A percentile compares a stretch with the other conserved stretches of the same genome.
Conservation (phyloP, 2,113 vertebrate genomes). For the Podocnemis expansa region DNA sequence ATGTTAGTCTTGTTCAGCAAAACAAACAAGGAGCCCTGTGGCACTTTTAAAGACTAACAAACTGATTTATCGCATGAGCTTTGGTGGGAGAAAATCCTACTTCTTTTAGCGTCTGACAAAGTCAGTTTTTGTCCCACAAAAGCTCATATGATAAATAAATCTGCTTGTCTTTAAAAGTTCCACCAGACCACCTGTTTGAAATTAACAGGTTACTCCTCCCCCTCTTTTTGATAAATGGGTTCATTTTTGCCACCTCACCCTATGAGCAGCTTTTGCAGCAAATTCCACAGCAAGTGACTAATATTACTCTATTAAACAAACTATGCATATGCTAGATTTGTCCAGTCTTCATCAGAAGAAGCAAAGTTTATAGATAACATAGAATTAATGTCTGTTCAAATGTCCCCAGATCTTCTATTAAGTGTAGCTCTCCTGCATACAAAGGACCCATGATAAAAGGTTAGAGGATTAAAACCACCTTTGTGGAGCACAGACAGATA, state of each 20-base stretch:
- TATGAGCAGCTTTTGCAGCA: neutral
- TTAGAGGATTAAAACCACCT: neutral
- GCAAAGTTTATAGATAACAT: neutral
- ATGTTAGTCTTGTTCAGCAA: too few relatives aligned
- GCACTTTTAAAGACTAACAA: too few relatives aligned
- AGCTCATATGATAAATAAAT: too few relatives aligned
- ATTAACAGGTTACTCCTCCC: neutral
- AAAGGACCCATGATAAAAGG: neutral
- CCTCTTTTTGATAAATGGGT: neutral
- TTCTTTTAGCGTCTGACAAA: too few relatives aligned
- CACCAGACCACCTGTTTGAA: too few relatives aligned
- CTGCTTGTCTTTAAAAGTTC: too few relatives aligned
- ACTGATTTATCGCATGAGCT: too few relatives aligned
- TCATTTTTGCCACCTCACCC: neutral
- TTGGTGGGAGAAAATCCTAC: too few relatives aligned
- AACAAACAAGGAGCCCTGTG: too few relatives aligned
- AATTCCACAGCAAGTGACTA: neutral
- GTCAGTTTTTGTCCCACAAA: too few relatives aligned
- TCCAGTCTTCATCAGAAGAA: neutral
- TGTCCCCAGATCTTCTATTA: neutral
- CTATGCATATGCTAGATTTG: neutral
- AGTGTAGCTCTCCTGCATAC: neutral
- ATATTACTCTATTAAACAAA: neutral
- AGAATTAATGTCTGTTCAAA: neutral
- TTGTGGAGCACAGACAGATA: too few relatives aligned